Percentiles rank a stretch among this genome's conserved stretches.
phyloP scores from a whole-genome alignment of 2,113 vertebrate genomes.

The Crotalus tigris region DNA sequence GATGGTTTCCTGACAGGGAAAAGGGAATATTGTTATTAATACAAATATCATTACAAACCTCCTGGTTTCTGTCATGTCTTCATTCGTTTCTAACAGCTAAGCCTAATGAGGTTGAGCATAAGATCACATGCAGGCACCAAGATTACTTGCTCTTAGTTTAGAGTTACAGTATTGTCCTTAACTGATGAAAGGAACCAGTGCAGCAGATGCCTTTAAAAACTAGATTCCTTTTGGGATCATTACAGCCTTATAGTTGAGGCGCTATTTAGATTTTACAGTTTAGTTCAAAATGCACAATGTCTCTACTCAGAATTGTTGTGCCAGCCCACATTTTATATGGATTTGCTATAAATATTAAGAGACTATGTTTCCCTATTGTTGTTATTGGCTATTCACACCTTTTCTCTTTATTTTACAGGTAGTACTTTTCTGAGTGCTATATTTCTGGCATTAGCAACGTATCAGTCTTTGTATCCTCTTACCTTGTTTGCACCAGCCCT shows the following conservation, averaged over 20 bases:
- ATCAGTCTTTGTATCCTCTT: constrained; percentile 93
- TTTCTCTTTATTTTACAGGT: constrained; percentile 70
- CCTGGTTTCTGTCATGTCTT: background rate
- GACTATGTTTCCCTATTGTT: background rate
- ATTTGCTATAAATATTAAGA: background rate
- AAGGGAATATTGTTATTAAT: background rate
- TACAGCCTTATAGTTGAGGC: background rate
- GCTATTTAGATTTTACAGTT: background rate
- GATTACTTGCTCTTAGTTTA: background rate
- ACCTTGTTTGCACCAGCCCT: constrained; percentile 88
- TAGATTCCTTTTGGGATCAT: background rate
- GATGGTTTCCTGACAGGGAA: background rate
- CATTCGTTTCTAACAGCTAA: background rate
- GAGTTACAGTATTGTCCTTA: background rate
- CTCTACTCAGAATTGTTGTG: background rate
- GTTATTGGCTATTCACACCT: background rate
- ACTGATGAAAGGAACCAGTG: background rate
- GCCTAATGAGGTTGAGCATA: background rate
- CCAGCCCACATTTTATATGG: background rate
- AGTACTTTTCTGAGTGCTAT: constrained; percentile 90
- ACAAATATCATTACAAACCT: background rate
- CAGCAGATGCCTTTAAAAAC: background rate
- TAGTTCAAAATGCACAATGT: background rate
- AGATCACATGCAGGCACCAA: background rate
- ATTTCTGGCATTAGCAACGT: constrained; percentile 91